A percentile compares a stretch with the other conserved stretches of the same genome.
Evolutionary conservation across 2,888 invertebrate genomes (phyloP).

Genomic region (Acleris literana): DNA sequence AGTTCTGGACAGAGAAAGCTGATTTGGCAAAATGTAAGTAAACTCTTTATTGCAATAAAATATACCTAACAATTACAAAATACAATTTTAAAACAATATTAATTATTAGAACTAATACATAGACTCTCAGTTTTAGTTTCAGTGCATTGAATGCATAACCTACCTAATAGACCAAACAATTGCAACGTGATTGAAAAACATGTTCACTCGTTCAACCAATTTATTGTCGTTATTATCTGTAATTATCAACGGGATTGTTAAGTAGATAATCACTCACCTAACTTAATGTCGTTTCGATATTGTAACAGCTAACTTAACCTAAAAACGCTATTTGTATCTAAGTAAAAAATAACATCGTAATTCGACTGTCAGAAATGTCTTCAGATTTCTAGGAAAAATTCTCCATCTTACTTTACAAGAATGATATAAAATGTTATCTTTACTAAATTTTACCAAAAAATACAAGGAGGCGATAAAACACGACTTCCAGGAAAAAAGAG

Average conservation of each 20-base stretch:
- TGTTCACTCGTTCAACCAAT: constrained; percentile 6
- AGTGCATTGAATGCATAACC: too few relatives aligned
- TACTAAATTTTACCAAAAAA: neutral
- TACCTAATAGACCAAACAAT: constrained; percentile 8
- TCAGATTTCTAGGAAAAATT: neutral
- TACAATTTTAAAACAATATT: too few relatives aligned
- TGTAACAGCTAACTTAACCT: too few relatives aligned
- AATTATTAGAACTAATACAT: too few relatives aligned
- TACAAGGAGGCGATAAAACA: neutral
- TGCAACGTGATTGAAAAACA: constrained; percentile 9
- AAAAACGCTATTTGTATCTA: neutral
- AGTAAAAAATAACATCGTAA: neutral
- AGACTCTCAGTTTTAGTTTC: too few relatives aligned
- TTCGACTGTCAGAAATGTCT: too few relatives aligned
- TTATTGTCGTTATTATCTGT: constrained; percentile 15
- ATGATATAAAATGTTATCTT: neutral
- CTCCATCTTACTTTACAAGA: neutral
- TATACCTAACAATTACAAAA: too few relatives aligned
- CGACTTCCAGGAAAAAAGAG: constrained; percentile 7
- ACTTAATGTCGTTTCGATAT: too few relatives aligned
- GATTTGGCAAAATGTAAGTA: too few relatives aligned
- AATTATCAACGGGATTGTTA: constrained; percentile 9
- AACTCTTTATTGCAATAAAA: too few relatives aligned
- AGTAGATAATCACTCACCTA: too few relatives aligned
- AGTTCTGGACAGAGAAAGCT: too few relatives aligned